Base-by-base conservation (phyloP, 37 sponge, comb jelly and placozoan genomes). In the Halisarca cf. caerulea region DNA sequence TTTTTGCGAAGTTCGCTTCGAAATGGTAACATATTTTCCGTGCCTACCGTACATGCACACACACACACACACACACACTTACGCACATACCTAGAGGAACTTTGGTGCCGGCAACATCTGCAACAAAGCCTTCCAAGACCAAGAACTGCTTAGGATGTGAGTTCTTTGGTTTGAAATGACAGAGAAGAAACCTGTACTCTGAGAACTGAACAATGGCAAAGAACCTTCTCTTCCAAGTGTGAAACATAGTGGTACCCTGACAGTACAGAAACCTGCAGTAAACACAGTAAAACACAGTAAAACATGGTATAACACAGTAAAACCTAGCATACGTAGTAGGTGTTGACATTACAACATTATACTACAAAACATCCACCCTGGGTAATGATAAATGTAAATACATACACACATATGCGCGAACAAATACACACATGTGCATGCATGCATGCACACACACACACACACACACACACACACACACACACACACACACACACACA, bases 121-220 rank as follows among this genome's bases (percentile, higher is more conserved):
- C 73, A 35, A 71, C 73, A 71, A 60, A 91, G 2, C 92, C 88
- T 20, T 91, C 90, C 64, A 94, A 71, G 15, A 69, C 30, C 18
- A 94, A 17, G 4, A 78, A 20, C 59, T 91, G 61, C 58, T 81
- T 83, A 33, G 95, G 95, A 32, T 43, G 71, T 28, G 80, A 30
- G 38, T 55, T 79, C 33, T 81, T 85, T 15, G 85, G 81, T 43
- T 85, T 66, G 57, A 84, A 94, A 36, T 58, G 37, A 79, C 92
- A 89, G 35, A 94, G 47, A 55, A 88, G 68, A 59, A 91, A 94
- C 83, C 66, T 83, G 84, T 85, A 90, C 80, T 90, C 85, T 32
- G 78, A 66, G 41, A 91, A 73, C 38, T 92, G 92, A 17, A 92
- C 82, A 7, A 94, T 80, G 2, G 83, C 80, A 80, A 94, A 85